Base-by-base conservation (phyloP, 2,888 invertebrate species). In the Agrochola macilenta region DNA sequence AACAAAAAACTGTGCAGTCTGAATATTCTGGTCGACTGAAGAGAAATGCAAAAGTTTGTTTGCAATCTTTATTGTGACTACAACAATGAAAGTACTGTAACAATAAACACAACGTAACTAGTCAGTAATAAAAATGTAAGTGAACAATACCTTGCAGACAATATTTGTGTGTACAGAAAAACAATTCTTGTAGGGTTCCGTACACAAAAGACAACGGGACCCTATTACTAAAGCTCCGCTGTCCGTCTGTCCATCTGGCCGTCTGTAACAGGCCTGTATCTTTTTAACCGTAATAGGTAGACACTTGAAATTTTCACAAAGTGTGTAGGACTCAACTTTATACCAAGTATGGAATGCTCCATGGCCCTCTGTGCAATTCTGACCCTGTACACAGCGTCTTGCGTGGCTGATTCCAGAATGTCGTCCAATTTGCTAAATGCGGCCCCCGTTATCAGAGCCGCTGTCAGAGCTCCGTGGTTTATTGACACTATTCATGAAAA, bases 1-100 rank as follows among this genome's bases (percentile, higher is more conserved):
- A 83, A 88, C 87, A 89, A 90, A 91, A 91, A 90, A 88, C 87
- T 76, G 74, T 82, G 85, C 74, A 75, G 74, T 79, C 82, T 79
- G 83, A 84, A 86, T 79, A 74, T 79, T 85, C 60, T 74, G 69
- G 58, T 71, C 79, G 82, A 63, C 74, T 81, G 63, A 65, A 69
- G 60, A 69, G 79, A 76, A 83, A 81, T 82, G 69, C 69, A 73
- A 79, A 57, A 63, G 78, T 81, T 81, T 79, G 72, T 74, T 60
- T 61, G 69, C 35, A 76, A 71, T 74, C 63, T 81, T 85, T 76
- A 66, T 65, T 82, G 70, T 49, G 71, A 46, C n/a, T 64, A 20
- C 61, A 82, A 78, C 85, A 78, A 78, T 72, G 61, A 63, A 61
- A n/a, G n/a, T 74, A n/a, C n/a, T 60, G 11, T 14, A 65, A 65